phyloP scores from a whole-genome alignment of 2,797 vertebrate species.

The Coendou prehensilis region DNA sequence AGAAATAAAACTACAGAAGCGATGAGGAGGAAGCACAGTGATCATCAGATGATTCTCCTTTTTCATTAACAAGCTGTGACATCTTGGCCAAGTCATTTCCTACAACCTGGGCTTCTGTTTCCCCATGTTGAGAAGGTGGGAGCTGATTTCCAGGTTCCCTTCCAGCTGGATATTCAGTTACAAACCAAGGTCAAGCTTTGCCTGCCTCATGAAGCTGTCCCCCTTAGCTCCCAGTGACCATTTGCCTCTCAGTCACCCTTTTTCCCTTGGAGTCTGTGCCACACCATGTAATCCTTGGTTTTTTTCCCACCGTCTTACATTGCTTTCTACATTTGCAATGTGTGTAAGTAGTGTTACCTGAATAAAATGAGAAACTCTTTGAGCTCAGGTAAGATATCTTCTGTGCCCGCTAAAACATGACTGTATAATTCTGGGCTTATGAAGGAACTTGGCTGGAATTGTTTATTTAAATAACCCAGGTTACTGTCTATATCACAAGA shows the following conservation, averaged over 20 bases:
- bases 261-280: neutral
- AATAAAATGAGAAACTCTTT: neutral
- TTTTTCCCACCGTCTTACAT: neutral
- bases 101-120: neutral
- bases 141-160: neutral
- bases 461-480: neutral
- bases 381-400: neutral
- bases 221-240: neutral
- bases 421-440: neutral
- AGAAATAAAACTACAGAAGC: neutral
- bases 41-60: neutral
- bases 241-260: neutral
- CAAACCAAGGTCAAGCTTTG: neutral
- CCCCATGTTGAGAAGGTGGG: neutral
- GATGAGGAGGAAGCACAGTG: neutral
- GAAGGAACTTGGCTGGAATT: neutral
- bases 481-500: conserved; percentile 7
- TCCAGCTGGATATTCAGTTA: neutral
- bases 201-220: neutral
- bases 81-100: neutral
- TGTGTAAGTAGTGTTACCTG: neutral
- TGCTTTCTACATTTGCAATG: neutral
- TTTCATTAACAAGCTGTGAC: neutral
- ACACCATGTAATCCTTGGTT: neutral
- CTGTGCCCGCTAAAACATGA: neutral